Conservation (phyloP, 2,113 vertebrate genomes). For the Scatophagus argus region DNA sequence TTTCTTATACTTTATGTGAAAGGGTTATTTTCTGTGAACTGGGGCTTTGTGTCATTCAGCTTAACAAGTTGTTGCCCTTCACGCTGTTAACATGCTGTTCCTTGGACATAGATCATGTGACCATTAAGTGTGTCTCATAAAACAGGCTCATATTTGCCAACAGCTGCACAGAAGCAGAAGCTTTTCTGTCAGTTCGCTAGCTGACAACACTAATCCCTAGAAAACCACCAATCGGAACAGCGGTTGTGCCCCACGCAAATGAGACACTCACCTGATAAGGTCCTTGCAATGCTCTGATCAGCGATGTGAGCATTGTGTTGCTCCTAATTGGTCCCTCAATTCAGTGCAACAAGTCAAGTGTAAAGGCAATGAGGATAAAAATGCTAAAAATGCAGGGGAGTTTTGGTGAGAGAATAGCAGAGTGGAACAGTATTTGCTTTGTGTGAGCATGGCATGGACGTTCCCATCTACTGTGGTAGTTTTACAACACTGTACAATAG, state of each 20-base stretch:
- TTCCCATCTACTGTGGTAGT: conserved; percentile 12
- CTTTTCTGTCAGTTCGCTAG: conserved; percentile 13
- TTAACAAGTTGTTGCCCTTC: conserved; percentile 6
- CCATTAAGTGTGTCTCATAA: not conserved
- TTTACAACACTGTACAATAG: not conserved
- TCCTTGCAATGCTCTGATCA: conserved; percentile 43
- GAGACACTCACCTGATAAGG: conserved; percentile 59
- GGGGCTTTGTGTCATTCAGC: not conserved
- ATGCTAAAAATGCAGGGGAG: conserved; percentile 64
- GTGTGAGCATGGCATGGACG: conserved; percentile 19
- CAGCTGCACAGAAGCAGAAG: conserved; percentile 20
- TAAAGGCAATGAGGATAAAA: conserved; percentile 59
- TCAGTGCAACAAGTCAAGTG: conserved; percentile 62
- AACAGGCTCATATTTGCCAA: conserved; percentile 6
- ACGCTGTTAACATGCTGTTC: not conserved
- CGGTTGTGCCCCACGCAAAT: conserved; percentile 57
- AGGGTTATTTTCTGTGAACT: not conserved
- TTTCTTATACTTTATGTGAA: not conserved
- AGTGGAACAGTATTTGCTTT: conserved; percentile 56
- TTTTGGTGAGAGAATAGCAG: conserved; percentile 45
- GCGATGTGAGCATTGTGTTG: conserved; percentile 46
- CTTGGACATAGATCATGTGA: conserved; percentile 10
- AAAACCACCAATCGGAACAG: conserved; percentile 24
- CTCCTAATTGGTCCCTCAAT: conserved; percentile 67
- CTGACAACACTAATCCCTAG: conserved; percentile 34